Evolutionary conservation across 2,888 invertebrate genomes (phyloP), one percentile per base, ranked within the genome.

Genomic region (Pinctada fucata): DNA sequence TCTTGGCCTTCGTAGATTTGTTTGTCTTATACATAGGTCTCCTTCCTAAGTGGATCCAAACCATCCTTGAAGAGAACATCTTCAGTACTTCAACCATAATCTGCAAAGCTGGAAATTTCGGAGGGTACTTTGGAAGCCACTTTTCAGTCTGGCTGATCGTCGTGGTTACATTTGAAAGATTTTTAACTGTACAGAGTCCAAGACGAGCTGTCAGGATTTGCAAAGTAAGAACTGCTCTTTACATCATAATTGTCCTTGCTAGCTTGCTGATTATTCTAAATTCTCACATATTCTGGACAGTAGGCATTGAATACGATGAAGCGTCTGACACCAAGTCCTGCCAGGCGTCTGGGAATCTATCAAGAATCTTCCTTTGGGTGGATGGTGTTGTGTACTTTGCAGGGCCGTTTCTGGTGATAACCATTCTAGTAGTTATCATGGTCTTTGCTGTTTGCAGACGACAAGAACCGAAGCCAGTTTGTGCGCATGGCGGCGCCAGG

Each of bases 131-230:
- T 45, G 47, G 16, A 16, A 72, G 72, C 45, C 51, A 72, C 13
- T 47, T 58, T 3, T 72, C 72, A 0, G 72, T 72, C 1, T 72
- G 72, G 72, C 31, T 72, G 8, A 6, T 58, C 3, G 72, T 72
- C 3, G 2, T 72, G 47, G 72, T 72, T 2, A 58, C 72, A 6
- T 58, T 72, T 52, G 72, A 72, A 58, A 58, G 72, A 72, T 58
- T 72, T 16, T n/a, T 72, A n/a, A 52, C 52, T 2, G 13, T 72
- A 2, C 52, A 52, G n/a, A 31, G 52, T 45, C 72, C 72, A 45
- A 52, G 47, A 52, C 52, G n/a, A 16, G 72, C 72, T 1, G 52
- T 31, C 4, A 16, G 50, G 13, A 52, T 72, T 31, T 72, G 72
- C 58, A 72, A 52, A 45, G 52, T 72, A 8, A 16, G 58, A 31